These are phyloP conservation scores for Phalacrocorax brasilianus DNA, from an alignment of 2,113 vertebrate genomes.

Conservation along the genomic window DNA sequence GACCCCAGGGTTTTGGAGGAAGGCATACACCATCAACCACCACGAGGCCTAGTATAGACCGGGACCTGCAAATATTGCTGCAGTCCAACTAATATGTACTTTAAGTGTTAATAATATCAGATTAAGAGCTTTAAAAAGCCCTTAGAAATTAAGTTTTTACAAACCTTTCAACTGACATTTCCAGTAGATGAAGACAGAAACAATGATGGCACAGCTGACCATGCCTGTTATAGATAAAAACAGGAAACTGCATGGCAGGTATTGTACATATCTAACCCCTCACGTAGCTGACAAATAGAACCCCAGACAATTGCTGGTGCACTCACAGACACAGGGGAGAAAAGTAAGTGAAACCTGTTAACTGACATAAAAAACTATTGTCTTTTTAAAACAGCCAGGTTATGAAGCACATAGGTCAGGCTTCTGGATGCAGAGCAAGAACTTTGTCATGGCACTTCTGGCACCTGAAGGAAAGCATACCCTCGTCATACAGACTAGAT, in stretches of 20 bases:
- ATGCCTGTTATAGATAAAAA: not conserved
- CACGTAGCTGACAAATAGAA: not conserved
- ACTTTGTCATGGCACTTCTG: not conserved
- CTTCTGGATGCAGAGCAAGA: not conserved
- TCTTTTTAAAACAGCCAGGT: not conserved
- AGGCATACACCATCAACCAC: not conserved
- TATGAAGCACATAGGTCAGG: not conserved
- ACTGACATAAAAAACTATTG: not conserved
- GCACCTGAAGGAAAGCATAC: not conserved
- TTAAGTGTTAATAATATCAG: not conserved
- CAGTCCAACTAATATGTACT: not conserved
- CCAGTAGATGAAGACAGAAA: not conserved
- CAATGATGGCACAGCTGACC: not conserved
- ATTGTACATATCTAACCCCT: not conserved
- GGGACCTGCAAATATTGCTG: not conserved
- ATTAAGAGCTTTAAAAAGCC: not conserved
- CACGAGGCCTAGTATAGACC: not conserved
- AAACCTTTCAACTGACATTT: not conserved
- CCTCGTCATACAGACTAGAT: not conserved
- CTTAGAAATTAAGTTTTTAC: not conserved
- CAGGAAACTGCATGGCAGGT: not conserved
- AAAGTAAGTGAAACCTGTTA: not conserved
- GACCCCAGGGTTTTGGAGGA: not conserved
- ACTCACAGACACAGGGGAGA: not conserved
- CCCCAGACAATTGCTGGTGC: not conserved